Conservation (phyloP, 2,113 vertebrate species). For the Erpornis zantholeuca region DNA sequence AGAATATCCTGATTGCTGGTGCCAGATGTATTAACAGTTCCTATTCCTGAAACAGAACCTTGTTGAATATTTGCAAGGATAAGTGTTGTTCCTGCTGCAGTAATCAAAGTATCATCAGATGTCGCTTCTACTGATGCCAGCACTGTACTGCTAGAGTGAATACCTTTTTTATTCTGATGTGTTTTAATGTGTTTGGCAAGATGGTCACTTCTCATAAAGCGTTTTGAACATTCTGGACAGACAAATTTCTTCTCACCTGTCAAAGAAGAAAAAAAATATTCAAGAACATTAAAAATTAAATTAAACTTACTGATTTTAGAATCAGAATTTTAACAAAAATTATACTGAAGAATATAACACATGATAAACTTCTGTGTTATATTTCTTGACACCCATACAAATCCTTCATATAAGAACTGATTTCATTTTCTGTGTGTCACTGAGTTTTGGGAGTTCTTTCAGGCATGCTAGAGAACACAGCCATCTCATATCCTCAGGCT, state of each 20-base stretch:
- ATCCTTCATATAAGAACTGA: background rate
- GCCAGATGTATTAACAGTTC: constrained; percentile 84
- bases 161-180: constrained; percentile 98
- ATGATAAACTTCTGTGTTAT: background rate
- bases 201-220: constrained; percentile 99
- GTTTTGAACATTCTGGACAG: constrained; percentile 98
- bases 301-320: background rate
- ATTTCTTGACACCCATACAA: background rate
- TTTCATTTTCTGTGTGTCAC: background rate
- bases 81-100: constrained; percentile 94
- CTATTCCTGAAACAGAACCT: constrained; percentile 90
- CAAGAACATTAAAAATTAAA: background rate
- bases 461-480: background rate
- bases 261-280: constrained; percentile 9
- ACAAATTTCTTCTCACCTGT: constrained; percentile 99
- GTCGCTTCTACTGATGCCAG: constrained; percentile 91
- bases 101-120: constrained; percentile 93
- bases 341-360: background rate
- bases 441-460: background rate
- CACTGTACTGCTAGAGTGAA: constrained; percentile 89
- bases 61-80: constrained; percentile 99
- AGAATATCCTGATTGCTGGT: constrained; percentile 95
- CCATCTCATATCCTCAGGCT: background rate
- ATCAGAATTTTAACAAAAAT: background rate
- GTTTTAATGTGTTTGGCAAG: constrained; percentile 99